Evolutionary conservation across 2,113 vertebrate species (phyloP).

Genomic region (Gallinago jamesoni): DNA sequence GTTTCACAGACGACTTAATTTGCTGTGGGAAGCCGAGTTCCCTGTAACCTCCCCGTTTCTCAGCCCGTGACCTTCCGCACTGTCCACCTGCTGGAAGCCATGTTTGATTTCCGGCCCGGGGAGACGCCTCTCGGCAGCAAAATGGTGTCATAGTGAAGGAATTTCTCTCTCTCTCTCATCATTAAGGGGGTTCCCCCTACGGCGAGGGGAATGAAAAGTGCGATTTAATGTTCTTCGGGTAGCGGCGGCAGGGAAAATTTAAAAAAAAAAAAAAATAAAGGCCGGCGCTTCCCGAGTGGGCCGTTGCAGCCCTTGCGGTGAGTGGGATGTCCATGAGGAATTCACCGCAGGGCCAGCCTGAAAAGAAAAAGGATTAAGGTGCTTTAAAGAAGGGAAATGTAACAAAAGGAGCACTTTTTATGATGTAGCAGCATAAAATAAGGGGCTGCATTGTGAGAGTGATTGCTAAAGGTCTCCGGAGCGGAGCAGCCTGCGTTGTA

Average conservation of each 20-base stretch:
- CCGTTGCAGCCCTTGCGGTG: conserved; percentile 83
- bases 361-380: conserved; percentile 94
- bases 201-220: conserved; percentile 87
- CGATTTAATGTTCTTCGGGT: conserved; percentile 89
- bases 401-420: conserved; percentile 98
- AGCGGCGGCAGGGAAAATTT: conserved; percentile 75
- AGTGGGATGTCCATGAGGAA: conserved; percentile 93
- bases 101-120: conserved; percentile 84
- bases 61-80: conserved; percentile 80
- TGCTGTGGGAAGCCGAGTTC: conserved; percentile 76
- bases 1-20: conserved; percentile 85
- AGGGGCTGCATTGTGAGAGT: conserved; percentile 87
- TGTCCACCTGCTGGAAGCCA: conserved; percentile 89
- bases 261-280: conserved; percentile 49
- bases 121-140: conserved; percentile 80
- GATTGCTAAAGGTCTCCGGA: conserved; percentile 92
- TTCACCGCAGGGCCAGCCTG: conserved; percentile 85
- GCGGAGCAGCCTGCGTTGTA: conserved; percentile 76
- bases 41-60: conserved; percentile 68
- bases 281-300: conserved; percentile 83
- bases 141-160: conserved; percentile 88
- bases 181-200: conserved; percentile 87
- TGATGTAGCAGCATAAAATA: conserved; percentile 98
- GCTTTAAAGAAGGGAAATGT: conserved; percentile 91
- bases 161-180: conserved; percentile 90